These are phyloP conservation scores for Oryzias celebensis DNA, from an alignment of 2,113 vertebrate genomes.

Conservation along the genomic window DNA sequence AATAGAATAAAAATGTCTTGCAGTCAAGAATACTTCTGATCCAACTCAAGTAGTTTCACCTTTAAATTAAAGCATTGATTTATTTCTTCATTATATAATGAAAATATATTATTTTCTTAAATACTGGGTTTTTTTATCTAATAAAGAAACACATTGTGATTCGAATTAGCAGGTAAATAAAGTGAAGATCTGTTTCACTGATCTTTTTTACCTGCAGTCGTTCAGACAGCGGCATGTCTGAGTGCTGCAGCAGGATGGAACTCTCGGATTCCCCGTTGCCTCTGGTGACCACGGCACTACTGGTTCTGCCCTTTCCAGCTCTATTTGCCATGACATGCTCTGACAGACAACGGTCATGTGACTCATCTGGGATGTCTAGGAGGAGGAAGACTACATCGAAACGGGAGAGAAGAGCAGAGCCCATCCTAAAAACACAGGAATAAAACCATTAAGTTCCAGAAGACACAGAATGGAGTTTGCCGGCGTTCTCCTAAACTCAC, in stretches of 20 bases:
- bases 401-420: slow-evolving; percentile 91
- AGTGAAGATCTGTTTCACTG: neutral
- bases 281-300: slow-evolving; percentile 75
- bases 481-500: slow-evolving; percentile 66
- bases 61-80: no score
- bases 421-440: slow-evolving; percentile 81
- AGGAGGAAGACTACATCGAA: slow-evolving; percentile 97
- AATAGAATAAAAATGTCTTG: neutral
- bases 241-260: slow-evolving; percentile 83
- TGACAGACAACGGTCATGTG: slow-evolving; percentile 90
- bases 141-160: no score
- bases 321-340: slow-evolving; percentile 94
- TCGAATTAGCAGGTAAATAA: no score
- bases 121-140: no score
- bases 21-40: no score
- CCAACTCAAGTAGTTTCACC: no score
- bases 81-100: no score
- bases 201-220: slow-evolving; percentile 83
- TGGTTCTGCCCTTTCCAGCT: slow-evolving; percentile 74
- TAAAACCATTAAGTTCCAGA: neutral
- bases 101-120: no score
- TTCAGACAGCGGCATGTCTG: slow-evolving; percentile 84
- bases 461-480: neutral
- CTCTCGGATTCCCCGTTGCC: slow-evolving; percentile 63
- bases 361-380: slow-evolving; percentile 93